Conservation (phyloP, 2,888 invertebrate species). For the Falcaria lacertinaria region DNA sequence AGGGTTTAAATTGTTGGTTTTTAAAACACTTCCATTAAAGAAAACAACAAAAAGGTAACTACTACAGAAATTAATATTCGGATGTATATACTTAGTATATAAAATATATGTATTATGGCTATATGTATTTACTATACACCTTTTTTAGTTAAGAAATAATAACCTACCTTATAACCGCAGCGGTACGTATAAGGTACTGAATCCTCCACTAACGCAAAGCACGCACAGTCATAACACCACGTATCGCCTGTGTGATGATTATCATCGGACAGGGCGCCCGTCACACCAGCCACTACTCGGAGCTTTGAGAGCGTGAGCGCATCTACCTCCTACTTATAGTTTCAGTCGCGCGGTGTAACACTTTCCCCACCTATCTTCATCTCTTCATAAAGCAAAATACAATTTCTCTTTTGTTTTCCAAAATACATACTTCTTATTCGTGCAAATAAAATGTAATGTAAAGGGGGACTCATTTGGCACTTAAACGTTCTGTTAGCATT, state of each 20-base stretch:
- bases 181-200: background rate
- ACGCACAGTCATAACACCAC: constrained; percentile 7
- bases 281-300: constrained; percentile 38
- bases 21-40: too few relatives aligned
- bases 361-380: constrained; percentile 68
- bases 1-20: too few relatives aligned
- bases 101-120: too few relatives aligned
- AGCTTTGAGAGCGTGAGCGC: constrained; percentile 58
- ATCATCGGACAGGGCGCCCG: constrained; percentile 29
- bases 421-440: constrained; percentile 4
- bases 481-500: too few relatives aligned
- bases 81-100: too few relatives aligned
- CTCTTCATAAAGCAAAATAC: constrained; percentile 34
- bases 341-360: constrained; percentile 56
- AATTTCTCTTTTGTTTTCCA: constrained; percentile 40
- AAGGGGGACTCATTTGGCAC: too few relatives aligned
- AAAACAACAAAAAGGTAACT: too few relatives aligned
- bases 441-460: background rate
- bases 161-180: background rate
- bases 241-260: constrained; percentile 6
- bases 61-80: too few relatives aligned
- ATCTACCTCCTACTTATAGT: constrained; percentile 64
- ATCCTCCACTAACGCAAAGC: constrained; percentile 1
- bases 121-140: too few relatives aligned
- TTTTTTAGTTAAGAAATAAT: background rate